Evolutionary conservation across 2,888 invertebrate genomes (phyloP), one percentile per base, ranked within the genome.

Genomic region (Andrena fulva): DNA sequence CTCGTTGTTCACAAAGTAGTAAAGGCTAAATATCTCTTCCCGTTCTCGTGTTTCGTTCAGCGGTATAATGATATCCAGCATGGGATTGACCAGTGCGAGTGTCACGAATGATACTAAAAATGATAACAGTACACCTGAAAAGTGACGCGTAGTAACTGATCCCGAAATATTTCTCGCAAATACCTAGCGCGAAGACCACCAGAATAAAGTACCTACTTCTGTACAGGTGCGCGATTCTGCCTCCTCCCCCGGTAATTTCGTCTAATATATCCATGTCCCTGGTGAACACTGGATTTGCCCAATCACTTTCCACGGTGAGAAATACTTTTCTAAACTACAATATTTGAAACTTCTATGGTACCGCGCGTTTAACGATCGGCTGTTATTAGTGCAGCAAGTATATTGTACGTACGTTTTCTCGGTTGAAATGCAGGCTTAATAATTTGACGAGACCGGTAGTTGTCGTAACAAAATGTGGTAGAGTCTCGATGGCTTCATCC

Each of bases 271-370:
- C 8, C 5, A 74, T 8, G 6, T 68, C 42, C 2, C 3, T 7
- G 7, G 6, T 42, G 2, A 24, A 20, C 1, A 10, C 24, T 29
- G 24, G 6, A 2, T 48, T 4, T 3, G 31, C 1, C 78, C 78
- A 78, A 20, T 77, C 66, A 20, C 50, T 48, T 29, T 20, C 12
- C 24, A 77, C 27, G 48, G 27, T 12, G 6, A 12, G 10, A 10
- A 63, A 78, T 3, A 78, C 2, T 75, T 48, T 74, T n/a, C 20
- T 50, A 29, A 78, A 62, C 78, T 78, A n/a, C 0, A 75, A 75
- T 12, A 5, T 10, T 24, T 24, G 16, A 2, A 16, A 1, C 2
- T 16, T 7, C 10, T 20, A 20, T 29, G 7, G 5, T 31, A 0
- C 7, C 1, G 6, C 7, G 6, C 1, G 2, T 7, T 60, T 31